A percentile compares a stretch with the other conserved stretches of the same genome.
phyloP scores from a whole-genome alignment of 2,113 vertebrate genomes.

The Neolamprologus hecqui region DNA sequence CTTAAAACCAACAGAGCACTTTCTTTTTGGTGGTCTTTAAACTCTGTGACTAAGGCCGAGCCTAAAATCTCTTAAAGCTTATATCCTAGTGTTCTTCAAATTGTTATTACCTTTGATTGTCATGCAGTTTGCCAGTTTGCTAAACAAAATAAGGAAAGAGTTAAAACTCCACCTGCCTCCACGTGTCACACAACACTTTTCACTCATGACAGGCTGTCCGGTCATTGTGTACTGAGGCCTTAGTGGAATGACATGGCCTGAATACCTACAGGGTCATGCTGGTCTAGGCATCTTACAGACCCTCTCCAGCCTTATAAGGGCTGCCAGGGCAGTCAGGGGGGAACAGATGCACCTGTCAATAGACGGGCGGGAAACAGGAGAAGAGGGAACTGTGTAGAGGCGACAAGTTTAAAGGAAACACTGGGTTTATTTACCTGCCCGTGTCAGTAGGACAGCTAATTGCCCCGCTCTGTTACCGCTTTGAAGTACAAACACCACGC shows the following conservation, averaged over 20 bases:
- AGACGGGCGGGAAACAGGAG: conserved; percentile 56
- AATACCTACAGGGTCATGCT: conserved; percentile 60
- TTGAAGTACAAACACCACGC: background rate
- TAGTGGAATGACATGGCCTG: conserved; percentile 53
- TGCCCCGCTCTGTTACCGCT: background rate
- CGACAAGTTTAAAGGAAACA: conserved; percentile 51
- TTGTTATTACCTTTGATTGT: background rate
- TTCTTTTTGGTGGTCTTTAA: background rate
- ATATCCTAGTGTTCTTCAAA: background rate
- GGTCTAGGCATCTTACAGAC: conserved; percentile 58
- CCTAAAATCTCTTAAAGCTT: background rate
- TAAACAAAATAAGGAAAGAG: conserved; percentile 9
- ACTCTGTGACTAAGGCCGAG: background rate
- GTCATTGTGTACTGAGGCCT: conserved; percentile 63
- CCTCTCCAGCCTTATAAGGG: conserved; percentile 60
- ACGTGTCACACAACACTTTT: conserved; percentile 54
- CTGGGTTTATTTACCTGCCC: conserved; percentile 51
- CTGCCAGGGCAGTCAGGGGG: conserved; percentile 24
- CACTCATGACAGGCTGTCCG: conserved; percentile 54
- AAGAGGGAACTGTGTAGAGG: conserved; percentile 4
- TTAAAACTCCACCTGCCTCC: conserved; percentile 65
- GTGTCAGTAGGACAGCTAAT: conserved; percentile 25
- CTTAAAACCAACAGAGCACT: background rate
- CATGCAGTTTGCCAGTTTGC: background rate
- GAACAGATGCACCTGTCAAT: conserved; percentile 72